A percentile compares a stretch with the other conserved stretches of the same genome.
phyloP scores from a whole-genome alignment of 2,113 vertebrate species.

The Cyprinodon brontotheroides region DNA sequence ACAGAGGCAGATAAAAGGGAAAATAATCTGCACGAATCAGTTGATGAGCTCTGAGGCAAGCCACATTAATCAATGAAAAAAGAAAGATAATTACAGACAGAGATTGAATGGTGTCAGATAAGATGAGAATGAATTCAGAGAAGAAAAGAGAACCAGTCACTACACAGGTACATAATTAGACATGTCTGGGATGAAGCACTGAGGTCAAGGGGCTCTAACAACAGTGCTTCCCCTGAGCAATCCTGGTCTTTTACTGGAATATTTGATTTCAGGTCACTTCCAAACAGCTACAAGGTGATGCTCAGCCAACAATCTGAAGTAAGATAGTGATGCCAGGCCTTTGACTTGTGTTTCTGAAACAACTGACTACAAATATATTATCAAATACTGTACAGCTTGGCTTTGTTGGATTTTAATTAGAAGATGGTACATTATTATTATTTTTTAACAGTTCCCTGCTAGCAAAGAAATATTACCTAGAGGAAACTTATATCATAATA shows the following conservation, averaged over 20 bases:
- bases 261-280: slow-evolving; percentile 6
- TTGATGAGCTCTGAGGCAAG: slow-evolving; percentile 16
- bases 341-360: neutral
- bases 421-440: neutral
- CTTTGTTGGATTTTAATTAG: neutral
- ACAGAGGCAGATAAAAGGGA: neutral
- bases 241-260: slow-evolving; percentile 4
- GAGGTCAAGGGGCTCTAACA: slow-evolving; percentile 10
- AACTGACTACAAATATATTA: neutral
- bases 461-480: neutral
- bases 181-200: slow-evolving; percentile 1
- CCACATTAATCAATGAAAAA: slow-evolving; percentile 37
- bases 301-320: neutral
- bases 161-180: slow-evolving; percentile 5
- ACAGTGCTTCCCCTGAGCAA: neutral
- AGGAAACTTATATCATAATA: neutral
- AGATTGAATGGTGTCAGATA: slow-evolving; percentile 25
- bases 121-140: slow-evolving; percentile 9
- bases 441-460: neutral
- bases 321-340: neutral
- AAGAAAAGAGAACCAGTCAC: neutral
- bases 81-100: slow-evolving; percentile 30
- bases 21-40: slow-evolving; percentile 16
- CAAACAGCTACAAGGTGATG: neutral
- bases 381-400: neutral